A percentile compares a stretch with the other conserved stretches of the same genome.
Evolutionary conservation across 2,113 vertebrate species (phyloP).

Genomic region (Cavia aperea): DNA sequence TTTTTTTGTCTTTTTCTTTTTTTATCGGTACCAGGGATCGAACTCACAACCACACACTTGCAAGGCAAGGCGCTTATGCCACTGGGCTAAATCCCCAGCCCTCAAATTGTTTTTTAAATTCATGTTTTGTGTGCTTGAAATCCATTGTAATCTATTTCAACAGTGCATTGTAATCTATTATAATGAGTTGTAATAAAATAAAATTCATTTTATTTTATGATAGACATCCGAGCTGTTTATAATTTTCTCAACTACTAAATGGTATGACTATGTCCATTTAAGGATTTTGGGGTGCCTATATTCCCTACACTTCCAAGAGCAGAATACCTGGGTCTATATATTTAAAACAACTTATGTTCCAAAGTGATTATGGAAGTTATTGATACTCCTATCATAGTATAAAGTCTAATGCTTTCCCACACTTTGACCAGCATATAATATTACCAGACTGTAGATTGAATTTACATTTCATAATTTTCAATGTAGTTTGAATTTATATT

Average conservation of each 20-base stretch:
- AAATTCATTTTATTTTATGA: neutral
- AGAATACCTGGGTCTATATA: neutral
- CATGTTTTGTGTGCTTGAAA: neutral
- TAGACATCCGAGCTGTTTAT: neutral
- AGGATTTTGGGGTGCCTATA: neutral
- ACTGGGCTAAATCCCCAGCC: too few relatives aligned
- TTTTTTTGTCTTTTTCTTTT: too few relatives aligned
- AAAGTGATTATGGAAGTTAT: neutral
- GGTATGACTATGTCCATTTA: neutral
- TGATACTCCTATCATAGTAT: neutral
- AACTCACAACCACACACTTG: too few relatives aligned
- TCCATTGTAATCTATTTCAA: neutral
- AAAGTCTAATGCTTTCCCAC: neutral
- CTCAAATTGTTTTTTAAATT: neutral
- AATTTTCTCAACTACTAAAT: neutral
- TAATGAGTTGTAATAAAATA: neutral
- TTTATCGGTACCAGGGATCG: too few relatives aligned
- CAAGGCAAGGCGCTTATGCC: too few relatives aligned
- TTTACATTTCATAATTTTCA: conserved; percentile 46
- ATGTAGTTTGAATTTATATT: conserved; percentile 14
- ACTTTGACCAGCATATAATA: neutral
- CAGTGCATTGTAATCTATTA: neutral
- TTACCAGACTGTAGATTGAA: neutral
- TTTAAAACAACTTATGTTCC: neutral
- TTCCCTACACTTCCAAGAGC: neutral